Conservation (phyloP, 2,888 invertebrate genomes). For the Pterostichus niger region DNA sequence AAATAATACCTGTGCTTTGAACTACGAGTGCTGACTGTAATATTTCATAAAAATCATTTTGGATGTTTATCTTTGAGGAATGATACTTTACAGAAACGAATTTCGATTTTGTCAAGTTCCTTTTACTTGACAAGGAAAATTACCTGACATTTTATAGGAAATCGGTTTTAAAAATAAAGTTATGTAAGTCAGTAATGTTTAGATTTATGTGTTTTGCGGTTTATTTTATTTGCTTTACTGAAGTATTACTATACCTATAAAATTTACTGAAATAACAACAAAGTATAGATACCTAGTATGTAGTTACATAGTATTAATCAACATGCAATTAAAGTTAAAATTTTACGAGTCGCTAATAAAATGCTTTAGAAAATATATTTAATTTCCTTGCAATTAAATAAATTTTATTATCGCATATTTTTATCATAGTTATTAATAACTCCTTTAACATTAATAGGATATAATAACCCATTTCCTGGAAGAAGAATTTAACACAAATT, state of each 20-base stretch:
- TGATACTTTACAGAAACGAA: slow-evolving; percentile 38
- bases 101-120: neutral
- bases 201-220: slow-evolving; percentile 17
- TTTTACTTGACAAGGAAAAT: neutral
- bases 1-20: slow-evolving; percentile 73
- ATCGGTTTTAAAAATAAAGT: neutral
- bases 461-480: slow-evolving; percentile 38
- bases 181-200: neutral
- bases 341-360: slow-evolving; percentile 45
- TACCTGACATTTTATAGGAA: slow-evolving; percentile 25
- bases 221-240: neutral
- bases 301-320: slow-evolving; percentile 35
- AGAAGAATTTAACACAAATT: neutral
- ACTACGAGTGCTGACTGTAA: slow-evolving; percentile 54
- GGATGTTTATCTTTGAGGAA: slow-evolving; percentile 60
- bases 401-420: slow-evolving; percentile 44
- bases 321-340: slow-evolving; percentile 19
- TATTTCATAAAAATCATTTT: slow-evolving; percentile 63
- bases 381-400: slow-evolving; percentile 27
- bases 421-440: slow-evolving; percentile 44
- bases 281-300: slow-evolving; percentile 2
- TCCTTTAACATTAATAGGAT: neutral
- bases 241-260: neutral
- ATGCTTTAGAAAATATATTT: slow-evolving; percentile 38
- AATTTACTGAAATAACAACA: slow-evolving; percentile 27